Percentiles rank a stretch among this genome's conserved stretches.
Evolutionary conservation across 2,113 vertebrate species (phyloP).

Genomic region (Gulo gulo): DNA sequence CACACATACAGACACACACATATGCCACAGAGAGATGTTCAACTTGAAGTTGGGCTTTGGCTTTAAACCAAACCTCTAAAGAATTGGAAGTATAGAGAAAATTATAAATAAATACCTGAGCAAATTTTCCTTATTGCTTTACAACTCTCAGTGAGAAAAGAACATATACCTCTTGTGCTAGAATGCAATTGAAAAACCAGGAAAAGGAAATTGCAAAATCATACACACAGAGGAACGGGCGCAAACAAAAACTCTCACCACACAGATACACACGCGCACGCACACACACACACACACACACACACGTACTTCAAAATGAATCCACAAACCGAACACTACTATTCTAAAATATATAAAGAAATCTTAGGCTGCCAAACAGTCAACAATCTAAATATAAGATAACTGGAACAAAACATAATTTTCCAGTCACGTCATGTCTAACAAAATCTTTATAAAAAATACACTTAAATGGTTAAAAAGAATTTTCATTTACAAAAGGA

Average conservation of each 20-base stretch:
- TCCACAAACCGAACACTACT: background rate
- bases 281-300: no score
- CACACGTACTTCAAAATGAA: background rate
- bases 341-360: background rate
- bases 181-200: background rate
- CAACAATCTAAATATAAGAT: background rate
- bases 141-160: background rate
- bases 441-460: background rate
- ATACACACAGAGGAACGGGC: background rate
- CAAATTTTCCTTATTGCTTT: background rate
- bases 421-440: background rate
- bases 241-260: background rate
- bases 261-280: background rate
- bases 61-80: background rate
- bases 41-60: background rate
- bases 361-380: background rate
- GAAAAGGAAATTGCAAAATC: background rate
- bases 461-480: background rate
- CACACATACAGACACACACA: background rate
- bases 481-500: background rate
- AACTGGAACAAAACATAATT: background rate
- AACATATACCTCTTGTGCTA: background rate
- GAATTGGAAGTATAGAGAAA: background rate
- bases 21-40: background rate
- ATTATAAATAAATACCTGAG: background rate